These are phyloP conservation scores for Chirona hameri DNA, from an alignment of 2,888 invertebrate species.

Conservation along the genomic window DNA sequence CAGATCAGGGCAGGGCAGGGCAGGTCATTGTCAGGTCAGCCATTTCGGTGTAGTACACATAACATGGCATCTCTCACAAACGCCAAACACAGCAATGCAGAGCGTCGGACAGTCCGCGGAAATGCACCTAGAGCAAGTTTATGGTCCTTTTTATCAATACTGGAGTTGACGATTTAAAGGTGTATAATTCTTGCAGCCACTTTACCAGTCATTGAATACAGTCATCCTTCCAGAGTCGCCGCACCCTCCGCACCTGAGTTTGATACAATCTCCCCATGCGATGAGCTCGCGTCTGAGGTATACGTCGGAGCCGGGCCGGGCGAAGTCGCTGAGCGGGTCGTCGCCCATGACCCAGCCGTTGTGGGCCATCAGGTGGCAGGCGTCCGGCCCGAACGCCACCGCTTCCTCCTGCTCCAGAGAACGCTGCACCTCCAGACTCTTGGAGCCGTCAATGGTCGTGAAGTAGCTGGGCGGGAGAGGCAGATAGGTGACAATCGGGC, in stretches of 20 bases:
- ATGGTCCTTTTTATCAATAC: too few relatives aligned
- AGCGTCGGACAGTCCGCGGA: too few relatives aligned
- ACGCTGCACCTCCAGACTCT: constrained; percentile 41
- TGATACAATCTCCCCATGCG: constrained; percentile 96
- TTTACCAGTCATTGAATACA: too few relatives aligned
- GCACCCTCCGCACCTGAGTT: constrained; percentile 62
- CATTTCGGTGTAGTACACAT: too few relatives aligned
- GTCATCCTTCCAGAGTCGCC: too few relatives aligned
- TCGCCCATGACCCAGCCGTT: constrained; percentile 99
- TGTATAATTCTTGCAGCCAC: too few relatives aligned
- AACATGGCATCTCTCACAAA: too few relatives aligned
- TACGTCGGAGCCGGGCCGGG: constrained; percentile 71
- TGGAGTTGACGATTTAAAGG: too few relatives aligned
- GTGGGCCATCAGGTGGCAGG: constrained; percentile 69
- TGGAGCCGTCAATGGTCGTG: constrained; percentile 57
- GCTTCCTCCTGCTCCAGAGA: constrained; percentile 61
- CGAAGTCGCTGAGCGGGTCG: constrained; percentile 94
- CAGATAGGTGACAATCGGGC: too few relatives aligned
- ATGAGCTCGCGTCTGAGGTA: constrained; percentile 90
- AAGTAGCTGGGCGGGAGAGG: constrained; percentile 59
- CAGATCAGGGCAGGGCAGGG: too few relatives aligned
- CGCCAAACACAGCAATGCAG: not conserved
- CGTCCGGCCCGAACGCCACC: constrained; percentile 37
- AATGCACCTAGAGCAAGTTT: too few relatives aligned
- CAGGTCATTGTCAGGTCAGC: too few relatives aligned